Base-by-base conservation (phyloP, 2,797 vertebrate species). In the Agapornis canus region DNA sequence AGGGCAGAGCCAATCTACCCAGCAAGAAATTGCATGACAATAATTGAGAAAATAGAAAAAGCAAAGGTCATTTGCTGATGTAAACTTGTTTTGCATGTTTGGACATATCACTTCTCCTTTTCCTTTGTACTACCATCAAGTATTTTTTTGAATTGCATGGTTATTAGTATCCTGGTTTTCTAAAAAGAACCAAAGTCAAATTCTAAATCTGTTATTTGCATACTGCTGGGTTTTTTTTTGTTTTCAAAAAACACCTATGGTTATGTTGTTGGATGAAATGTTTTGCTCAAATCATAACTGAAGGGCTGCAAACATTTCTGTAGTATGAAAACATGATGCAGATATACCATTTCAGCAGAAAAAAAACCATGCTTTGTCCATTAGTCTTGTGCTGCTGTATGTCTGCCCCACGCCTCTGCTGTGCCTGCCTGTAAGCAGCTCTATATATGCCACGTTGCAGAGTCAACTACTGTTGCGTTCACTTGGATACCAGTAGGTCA, bases 11-110 rank as follows among this genome's bases (percentile, higher is more conserved):
- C 63, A 42, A 84, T 66, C 63, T 82, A 65, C 35, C 29, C 43
- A 84, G 13, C 43, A 17, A 86, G 47, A 12, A 61, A 39, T 63
- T 89, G 47, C 26, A 19, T 35, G 60, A 39, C 63, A 76, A n/a
- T 76, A 77, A 86, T 42, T 86, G 59, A 84, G 61, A 76, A 80
- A 89, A n/a, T 52, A 61, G 52, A 61, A 57, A 86, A 88, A 27
- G n/a, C 23, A 71, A 78, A 84, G 32, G 54, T 12, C 7, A 2
- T 82, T 66, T 31, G 32, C 19, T 31, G 5, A 26, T 63, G 32
- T 0, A 2, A 40, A 43, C 13, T 42, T 82, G 19, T 40, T 86
- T 84, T 76, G 32, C 10, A 47, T 47, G 40, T 90, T 65, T 79
- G 17, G 39, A n/a, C 3, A 1, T 49, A 27, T 1, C 0, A 3